Conservation (phyloP, 2,797 vertebrate species). For the Coregonus ussuriensis region DNA sequence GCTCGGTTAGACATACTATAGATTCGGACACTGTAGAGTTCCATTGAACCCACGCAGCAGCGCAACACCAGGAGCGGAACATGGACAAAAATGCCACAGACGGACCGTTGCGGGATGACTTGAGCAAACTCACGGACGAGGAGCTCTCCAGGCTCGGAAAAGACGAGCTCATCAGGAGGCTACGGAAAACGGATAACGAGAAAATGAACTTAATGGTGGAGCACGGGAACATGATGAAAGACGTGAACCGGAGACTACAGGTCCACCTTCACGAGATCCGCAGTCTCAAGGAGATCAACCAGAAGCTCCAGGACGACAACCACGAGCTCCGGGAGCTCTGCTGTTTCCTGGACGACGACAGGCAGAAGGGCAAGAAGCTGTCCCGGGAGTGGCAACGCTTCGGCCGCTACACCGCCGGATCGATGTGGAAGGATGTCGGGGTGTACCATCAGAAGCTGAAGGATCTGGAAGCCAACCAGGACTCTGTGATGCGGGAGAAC, state of each 20-base stretch:
- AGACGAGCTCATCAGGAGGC: slow-evolving; percentile 82
- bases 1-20: slow-evolving; percentile 23
- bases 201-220: slow-evolving; percentile 88
- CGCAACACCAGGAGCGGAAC: slow-evolving; percentile 28
- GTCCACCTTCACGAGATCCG: slow-evolving; percentile 89
- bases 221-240: slow-evolving; percentile 88
- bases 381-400: slow-evolving; percentile 91
- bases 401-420: slow-evolving; percentile 83
- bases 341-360: slow-evolving; percentile 89
- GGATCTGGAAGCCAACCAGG: slow-evolving; percentile 85
- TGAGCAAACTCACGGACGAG: slow-evolving; percentile 82
- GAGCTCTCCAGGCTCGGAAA: slow-evolving; percentile 84
- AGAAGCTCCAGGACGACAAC: slow-evolving; percentile 88
- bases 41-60: background rate
- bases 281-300: slow-evolving; percentile 87
- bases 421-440: slow-evolving; percentile 87
- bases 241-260: slow-evolving; percentile 88
- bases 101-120: slow-evolving; percentile 76
- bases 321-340: slow-evolving; percentile 88
- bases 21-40: background rate
- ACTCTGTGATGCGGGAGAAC: slow-evolving; percentile 83
- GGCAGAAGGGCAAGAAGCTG: slow-evolving; percentile 88
- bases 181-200: slow-evolving; percentile 81
- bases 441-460: slow-evolving; percentile 87
- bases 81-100: slow-evolving; percentile 78